Base-by-base conservation (phyloP, 2,797 vertebrate species). In the Gymnopithys bicolor region DNA sequence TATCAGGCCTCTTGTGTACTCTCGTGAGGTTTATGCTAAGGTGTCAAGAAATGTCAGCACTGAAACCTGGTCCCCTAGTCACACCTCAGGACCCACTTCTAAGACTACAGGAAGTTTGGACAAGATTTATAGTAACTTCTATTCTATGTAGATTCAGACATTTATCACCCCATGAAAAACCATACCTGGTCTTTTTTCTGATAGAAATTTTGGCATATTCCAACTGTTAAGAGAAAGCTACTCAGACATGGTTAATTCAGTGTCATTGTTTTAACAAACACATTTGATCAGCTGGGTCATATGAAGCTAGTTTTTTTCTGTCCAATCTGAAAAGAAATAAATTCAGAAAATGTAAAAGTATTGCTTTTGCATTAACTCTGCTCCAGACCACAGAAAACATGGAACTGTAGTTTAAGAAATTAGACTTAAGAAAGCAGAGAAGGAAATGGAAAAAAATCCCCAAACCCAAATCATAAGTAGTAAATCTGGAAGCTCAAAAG, bases 291-390 rank as follows among this genome's bases (percentile, higher is more conserved):
- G 13, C 11, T 75, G 62, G 13, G 25, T 32, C 46, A 82, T 70
- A 46, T 77, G 48, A 52, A 77, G 14, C 6, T 69, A 35, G 8
- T 4, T 30, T 49, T 59, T 68, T 69, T 69, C 19, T 49, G 30
- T 60, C 12, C 37, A 93, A 6, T 28, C n/a, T 67, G 53, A 87
- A 88, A 90, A 83, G 30, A 79, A 92, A 73, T 60, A 48, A 79
- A 78, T 55, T 43, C 21, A 78, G 66, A 86, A 91, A 92, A 75
- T 11, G 18, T 79, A 49, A 79, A 88, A 92, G 75, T 92, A 75
- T 19, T 66, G 13, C 22, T 88, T 60, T 78, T 91, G 28, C 32
- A 90, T 80, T 16, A 27, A 56, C 37, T 46, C n/a, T 71, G 39
- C 30, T 84, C 17, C 25, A 84, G 52, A 84, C 5, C 30, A 82